Conservation (phyloP, 2,888 invertebrate species). For the Nineta flava region DNA sequence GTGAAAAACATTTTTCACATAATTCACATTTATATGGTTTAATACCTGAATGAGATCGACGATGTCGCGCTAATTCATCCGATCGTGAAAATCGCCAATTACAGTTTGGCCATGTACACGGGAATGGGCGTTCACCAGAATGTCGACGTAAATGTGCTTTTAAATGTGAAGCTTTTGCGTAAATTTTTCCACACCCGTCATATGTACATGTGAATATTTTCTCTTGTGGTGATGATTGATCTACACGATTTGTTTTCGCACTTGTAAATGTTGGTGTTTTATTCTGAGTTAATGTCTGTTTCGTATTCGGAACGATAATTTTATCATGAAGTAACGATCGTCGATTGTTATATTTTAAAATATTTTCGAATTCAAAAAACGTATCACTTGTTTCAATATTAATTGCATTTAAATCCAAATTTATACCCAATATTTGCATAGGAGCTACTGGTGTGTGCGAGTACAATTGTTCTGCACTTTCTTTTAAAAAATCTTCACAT, state of each 20-base stretch:
- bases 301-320: constrained; percentile 7
- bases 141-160: constrained; percentile 79
- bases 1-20: constrained; percentile 79
- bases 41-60: constrained; percentile 86
- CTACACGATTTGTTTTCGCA: constrained; percentile 17
- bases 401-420: constrained; percentile 18
- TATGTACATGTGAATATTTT: constrained; percentile 53
- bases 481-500: constrained; percentile 7
- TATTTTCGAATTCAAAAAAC: constrained; percentile 3
- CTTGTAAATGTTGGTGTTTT: constrained; percentile 19
- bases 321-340: constrained; percentile 23
- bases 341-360: constrained; percentile 13
- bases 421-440: constrained; percentile 18
- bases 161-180: constrained; percentile 79
- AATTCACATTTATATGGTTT: constrained; percentile 83
- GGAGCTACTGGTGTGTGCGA: neutral
- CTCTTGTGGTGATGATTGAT: constrained; percentile 21
- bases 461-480: constrained; percentile 7
- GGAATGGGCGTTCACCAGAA: constrained; percentile 46
- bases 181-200: constrained; percentile 58
- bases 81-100: constrained; percentile 88
- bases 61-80: constrained; percentile 83
- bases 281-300: constrained; percentile 10
- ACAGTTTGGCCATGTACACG: constrained; percentile 51
- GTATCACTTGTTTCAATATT: constrained; percentile 8